Percentiles rank a stretch among this genome's conserved stretches.
phyloP scores from a whole-genome alignment of 1,140 invertebrate species.

The Sinonovacula constricta region DNA sequence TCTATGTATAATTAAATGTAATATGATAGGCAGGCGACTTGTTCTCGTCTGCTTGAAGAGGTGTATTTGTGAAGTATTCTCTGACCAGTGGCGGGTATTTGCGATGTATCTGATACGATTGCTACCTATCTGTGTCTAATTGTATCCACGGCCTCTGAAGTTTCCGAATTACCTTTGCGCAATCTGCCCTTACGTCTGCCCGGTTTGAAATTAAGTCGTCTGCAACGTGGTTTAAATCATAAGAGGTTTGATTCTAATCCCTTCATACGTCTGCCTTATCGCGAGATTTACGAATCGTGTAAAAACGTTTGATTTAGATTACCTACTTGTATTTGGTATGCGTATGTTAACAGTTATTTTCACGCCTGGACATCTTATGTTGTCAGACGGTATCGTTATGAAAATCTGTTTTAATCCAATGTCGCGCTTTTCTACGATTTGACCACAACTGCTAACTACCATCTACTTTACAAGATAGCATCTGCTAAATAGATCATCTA shows the following conservation, averaged over 20 bases:
- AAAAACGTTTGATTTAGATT: constrained; percentile 44
- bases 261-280: constrained; percentile 24
- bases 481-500: no score
- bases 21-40: no score
- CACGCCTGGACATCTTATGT: constrained; percentile 38
- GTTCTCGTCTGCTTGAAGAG: no score
- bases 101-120: constrained; percentile 49
- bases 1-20: no score
- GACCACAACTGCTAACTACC: no score
- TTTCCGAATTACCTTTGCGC: constrained; percentile 44
- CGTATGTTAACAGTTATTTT: constrained; percentile 18
- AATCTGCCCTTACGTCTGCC: constrained; percentile 40
- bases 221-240: constrained; percentile 28
- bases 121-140: constrained; percentile 42
- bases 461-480: no score
- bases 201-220: constrained; percentile 50
- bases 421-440: no score
- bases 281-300: constrained; percentile 49
- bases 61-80: no score
- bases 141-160: constrained; percentile 33
- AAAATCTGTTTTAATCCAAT: no score
- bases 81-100: constrained; percentile 42
- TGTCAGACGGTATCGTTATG: no score
- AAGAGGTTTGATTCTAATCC: constrained; percentile 41
- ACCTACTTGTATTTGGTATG: constrained; percentile 26